Percentiles rank a stretch among this genome's conserved stretches.
Evolutionary conservation across 2,888 invertebrate species (phyloP).

Genomic region (Pterostichus madidus): DNA sequence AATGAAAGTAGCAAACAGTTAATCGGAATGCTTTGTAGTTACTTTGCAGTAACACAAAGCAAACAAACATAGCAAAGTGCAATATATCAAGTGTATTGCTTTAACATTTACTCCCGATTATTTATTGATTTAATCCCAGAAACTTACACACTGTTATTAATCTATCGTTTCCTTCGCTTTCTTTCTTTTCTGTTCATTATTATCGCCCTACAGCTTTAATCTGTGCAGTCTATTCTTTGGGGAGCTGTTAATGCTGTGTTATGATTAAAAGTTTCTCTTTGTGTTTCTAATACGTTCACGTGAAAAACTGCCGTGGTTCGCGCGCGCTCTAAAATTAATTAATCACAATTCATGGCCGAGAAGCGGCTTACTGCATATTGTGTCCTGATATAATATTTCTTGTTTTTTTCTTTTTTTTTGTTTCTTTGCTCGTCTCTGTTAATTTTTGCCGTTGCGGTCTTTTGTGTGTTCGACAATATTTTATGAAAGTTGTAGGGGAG

Average conservation of each 20-base stretch:
- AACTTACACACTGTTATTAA: constrained; percentile 46
- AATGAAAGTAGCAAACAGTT: not conserved
- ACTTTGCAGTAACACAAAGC: not conserved
- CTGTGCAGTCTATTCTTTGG: constrained; percentile 60
- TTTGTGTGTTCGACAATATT: constrained; percentile 54
- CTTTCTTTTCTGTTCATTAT: constrained; percentile 59
- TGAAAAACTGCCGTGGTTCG: constrained; percentile 45
- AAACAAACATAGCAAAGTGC: constrained; percentile 6
- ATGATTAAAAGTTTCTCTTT: constrained; percentile 61
- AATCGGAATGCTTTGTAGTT: not conserved
- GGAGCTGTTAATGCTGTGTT: constrained; percentile 62
- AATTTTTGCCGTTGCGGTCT: constrained; percentile 58
- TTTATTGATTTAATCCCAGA: constrained; percentile 57
- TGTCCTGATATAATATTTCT: constrained; percentile 51
- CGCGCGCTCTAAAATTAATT: constrained; percentile 56
- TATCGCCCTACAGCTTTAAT: constrained; percentile 58
- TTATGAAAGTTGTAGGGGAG: constrained; percentile 11
- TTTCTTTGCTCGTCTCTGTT: constrained; percentile 56
- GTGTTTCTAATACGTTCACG: constrained; percentile 53
- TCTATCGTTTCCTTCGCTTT: constrained; percentile 8
- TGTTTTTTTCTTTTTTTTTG: constrained; percentile 48
- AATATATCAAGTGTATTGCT: constrained; percentile 36
- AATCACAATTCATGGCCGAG: constrained; percentile 59
- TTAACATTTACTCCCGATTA: constrained; percentile 46
- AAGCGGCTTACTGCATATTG: constrained; percentile 58